These are phyloP conservation scores for Drosophila miranda DNA, from an alignment of 1,140 invertebrate genomes.

Conservation along the genomic window DNA sequence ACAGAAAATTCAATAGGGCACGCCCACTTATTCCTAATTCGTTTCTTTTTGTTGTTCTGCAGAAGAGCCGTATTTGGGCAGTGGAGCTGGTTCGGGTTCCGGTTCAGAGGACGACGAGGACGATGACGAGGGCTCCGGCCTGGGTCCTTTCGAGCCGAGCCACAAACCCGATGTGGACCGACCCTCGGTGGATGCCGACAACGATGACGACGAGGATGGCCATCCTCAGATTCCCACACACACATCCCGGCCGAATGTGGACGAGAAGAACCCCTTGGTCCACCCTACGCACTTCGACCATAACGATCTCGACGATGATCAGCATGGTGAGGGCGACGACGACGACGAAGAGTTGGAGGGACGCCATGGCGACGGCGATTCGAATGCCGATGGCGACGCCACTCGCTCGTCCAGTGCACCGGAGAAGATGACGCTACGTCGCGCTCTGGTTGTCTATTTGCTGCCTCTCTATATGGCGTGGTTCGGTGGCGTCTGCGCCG, in stretches of 20 bases:
- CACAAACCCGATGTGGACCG: conserved; percentile 77
- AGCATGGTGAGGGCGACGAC: conserved; percentile 18
- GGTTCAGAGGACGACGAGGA: conserved; percentile 82
- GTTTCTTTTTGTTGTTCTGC: conserved; percentile 16
- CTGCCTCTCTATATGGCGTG: conserved; percentile 91
- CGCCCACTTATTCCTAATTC: not conserved
- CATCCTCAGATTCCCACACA: conserved; percentile 50
- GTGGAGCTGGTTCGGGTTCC: conserved; percentile 85
- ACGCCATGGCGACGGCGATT: conserved; percentile 17
- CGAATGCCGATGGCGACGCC: conserved; percentile 35
- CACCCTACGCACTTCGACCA: conserved; percentile 56
- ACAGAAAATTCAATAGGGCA: not conserved
- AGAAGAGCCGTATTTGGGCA: conserved; percentile 84
- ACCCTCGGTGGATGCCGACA: conserved; percentile 58
- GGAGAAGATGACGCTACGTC: conserved; percentile 84
- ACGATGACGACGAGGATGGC: conserved; percentile 71
- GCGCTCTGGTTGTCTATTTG: conserved; percentile 88
- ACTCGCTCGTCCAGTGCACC: conserved; percentile 51
- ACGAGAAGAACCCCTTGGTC: conserved; percentile 61
- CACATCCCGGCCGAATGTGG: conserved; percentile 59
- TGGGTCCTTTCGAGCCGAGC: conserved; percentile 77
- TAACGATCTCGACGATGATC: conserved; percentile 55
- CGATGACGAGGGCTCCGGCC: conserved; percentile 83
- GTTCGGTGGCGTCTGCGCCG: conserved; percentile 90
- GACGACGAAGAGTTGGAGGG: conserved; percentile 34